These are phyloP conservation scores for Tachina fera DNA, from an alignment of 2,888 invertebrate species.

Conservation along the genomic window DNA sequence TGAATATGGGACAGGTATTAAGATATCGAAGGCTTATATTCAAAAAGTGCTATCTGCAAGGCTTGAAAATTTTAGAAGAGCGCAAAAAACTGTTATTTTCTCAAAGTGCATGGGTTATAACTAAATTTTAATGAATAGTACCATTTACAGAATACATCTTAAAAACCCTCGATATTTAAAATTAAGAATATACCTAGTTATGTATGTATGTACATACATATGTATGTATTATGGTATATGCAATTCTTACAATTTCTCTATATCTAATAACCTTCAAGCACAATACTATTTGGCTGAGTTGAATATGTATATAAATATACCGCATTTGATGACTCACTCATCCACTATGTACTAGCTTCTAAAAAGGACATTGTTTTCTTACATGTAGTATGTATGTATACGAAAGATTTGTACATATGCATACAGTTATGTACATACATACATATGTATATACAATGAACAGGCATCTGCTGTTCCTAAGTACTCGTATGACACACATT, in stretches of 20 bases:
- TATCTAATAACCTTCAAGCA: slow-evolving; percentile 12
- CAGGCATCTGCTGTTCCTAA: background rate
- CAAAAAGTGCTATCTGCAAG: too few species aligned
- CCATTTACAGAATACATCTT: too few species aligned
- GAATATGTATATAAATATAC: slow-evolving; percentile 21
- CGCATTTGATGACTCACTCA: slow-evolving; percentile 63
- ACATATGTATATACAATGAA: background rate
- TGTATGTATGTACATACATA: too few species aligned
- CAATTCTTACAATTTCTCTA: background rate
- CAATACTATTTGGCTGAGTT: background rate
- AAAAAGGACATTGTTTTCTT: slow-evolving; percentile 53
- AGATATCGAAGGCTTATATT: too few species aligned
- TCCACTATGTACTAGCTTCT: background rate
- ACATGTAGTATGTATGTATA: background rate
- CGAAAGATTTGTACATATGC: background rate
- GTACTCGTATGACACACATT: background rate
- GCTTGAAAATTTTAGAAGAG: too few species aligned
- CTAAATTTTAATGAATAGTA: too few species aligned
- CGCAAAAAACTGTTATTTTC: too few species aligned
- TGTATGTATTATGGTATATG: background rate
- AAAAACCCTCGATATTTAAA: too few species aligned
- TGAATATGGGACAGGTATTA: too few species aligned
- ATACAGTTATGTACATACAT: background rate
- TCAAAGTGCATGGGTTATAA: too few species aligned
- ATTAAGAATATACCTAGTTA: too few species aligned